Conservation (phyloP, 2,888 invertebrate species). For the Dryococelus australis region DNA sequence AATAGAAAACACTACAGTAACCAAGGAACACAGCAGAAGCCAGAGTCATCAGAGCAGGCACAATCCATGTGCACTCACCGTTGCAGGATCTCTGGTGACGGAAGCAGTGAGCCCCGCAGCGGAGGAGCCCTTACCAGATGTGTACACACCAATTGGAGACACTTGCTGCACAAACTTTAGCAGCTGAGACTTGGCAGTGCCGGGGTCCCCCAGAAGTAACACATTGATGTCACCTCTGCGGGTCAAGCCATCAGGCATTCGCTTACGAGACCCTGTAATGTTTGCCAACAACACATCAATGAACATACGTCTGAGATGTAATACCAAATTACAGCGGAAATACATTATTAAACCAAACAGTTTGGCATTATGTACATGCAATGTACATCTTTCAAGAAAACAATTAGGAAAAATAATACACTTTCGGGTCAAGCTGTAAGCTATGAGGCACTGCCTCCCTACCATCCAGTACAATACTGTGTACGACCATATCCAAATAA, state of each 20-base stretch:
- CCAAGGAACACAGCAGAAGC: background rate
- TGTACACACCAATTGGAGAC: conserved; percentile 94
- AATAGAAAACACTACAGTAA: no score
- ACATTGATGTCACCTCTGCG: conserved; percentile 97
- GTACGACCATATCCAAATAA: no score
- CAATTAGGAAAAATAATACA: no score
- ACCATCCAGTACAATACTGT: no score
- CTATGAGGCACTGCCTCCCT: no score
- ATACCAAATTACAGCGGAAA: no score
- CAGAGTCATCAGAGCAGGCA: background rate
- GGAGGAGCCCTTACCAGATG: conserved; percentile 99
- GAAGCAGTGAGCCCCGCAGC: conserved; percentile 99
- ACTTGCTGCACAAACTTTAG: conserved; percentile 97
- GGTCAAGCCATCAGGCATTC: conserved; percentile 93
- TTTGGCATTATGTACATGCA: no score
- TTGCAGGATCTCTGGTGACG: conserved; percentile 90
- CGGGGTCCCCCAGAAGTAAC: conserved; percentile 94
- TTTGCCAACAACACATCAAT: background rate
- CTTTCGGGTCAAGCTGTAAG: no score
- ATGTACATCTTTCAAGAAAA: no score
- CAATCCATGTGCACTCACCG: conserved; percentile 68
- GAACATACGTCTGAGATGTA: background rate
- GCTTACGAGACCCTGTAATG: conserved; percentile 76
- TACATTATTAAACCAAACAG: no score
- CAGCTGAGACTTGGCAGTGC: conserved; percentile 98